Evolutionary conservation across 1,140 invertebrate genomes (phyloP).

Genomic region (Aphelinus atriplicis): DNA sequence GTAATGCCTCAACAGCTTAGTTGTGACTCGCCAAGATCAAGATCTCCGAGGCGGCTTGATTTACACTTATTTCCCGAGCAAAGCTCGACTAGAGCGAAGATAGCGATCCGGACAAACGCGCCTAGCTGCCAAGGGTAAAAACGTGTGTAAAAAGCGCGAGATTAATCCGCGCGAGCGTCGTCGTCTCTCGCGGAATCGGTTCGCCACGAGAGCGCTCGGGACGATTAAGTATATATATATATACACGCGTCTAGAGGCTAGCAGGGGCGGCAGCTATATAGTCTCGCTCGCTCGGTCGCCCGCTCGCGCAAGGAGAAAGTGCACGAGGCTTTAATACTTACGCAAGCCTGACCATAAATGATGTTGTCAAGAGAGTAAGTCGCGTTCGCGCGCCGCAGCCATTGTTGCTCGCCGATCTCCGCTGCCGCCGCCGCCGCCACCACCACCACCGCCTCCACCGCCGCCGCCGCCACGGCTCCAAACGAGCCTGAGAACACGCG

Average conservation of each 20-base stretch:
- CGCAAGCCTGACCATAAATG: constrained; percentile 62
- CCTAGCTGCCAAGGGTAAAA: too few species aligned
- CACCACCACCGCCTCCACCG: constrained; percentile 31
- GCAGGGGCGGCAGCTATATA: too few species aligned
- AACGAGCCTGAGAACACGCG: constrained; percentile 15
- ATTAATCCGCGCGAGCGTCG: too few species aligned
- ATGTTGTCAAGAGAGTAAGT: constrained; percentile 58
- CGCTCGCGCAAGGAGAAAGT: constrained; percentile 56
- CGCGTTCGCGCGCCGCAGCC: constrained; percentile 25
- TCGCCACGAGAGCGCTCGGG: too few species aligned
- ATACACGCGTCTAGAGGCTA: not conserved
- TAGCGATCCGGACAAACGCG: too few species aligned
- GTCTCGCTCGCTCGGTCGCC: too few species aligned
- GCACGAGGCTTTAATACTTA: constrained; percentile 55
- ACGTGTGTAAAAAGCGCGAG: too few species aligned
- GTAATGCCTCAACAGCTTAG: too few species aligned
- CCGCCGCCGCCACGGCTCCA: not conserved
- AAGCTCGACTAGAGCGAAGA: too few species aligned
- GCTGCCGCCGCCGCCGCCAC: constrained; percentile 14
- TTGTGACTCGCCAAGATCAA: too few species aligned
- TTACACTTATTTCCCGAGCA: not conserved
- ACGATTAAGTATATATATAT: not conserved
- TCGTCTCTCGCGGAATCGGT: too few species aligned
- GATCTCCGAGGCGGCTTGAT: too few species aligned
- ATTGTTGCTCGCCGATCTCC: constrained; percentile 37